Base-by-base conservation (phyloP, 2,797 vertebrate genomes). In the Brachymystax lenok region DNA sequence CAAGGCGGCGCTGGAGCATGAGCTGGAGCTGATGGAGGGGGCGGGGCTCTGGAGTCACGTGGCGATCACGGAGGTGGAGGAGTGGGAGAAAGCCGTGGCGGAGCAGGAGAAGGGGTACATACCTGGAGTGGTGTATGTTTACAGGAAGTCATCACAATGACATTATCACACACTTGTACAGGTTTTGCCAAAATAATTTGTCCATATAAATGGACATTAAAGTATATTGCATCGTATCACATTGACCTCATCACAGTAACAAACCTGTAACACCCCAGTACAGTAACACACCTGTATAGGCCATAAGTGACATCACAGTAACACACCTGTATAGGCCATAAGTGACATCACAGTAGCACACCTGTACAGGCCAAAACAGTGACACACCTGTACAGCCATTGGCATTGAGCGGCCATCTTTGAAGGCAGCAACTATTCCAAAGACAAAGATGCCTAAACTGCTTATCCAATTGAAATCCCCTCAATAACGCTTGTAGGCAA, bases 31-130 rank as follows among this genome's bases (percentile, higher is more conserved):
- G 63, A 92, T 99, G 90, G 95, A 96, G 84, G 75, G 17, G 21
- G 90, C 90, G 6, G 90, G 94, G 3, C 85, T 90, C 1, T 97
- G 96, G 94, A 85, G 80, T 19, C 78, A 87, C 77, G 88, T 96
- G 13, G 77, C 84, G 66, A 88, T 92, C 40, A 80, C 76, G 33
- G 89, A 95, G 68, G 95, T 95, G 76, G 88, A 94, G 50, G 66
- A 75, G 1, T 98, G 96, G 97, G 96, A 98, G 85, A 94, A 83
- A 76, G 95, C 92, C 0, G 94, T 95, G n/a, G 90, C 91, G 0
- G 80, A 92, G 46, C 51, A 92, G 0, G 95, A 97, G 75, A 82
- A 84, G 0, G 90, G 88, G 3, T 97, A 97, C 89, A 96, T 98
- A 87, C 73, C 95, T 0, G 96, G 97, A 0, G 83, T 89, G 17